Conservation (phyloP, 2,797 vertebrate species). For the Microctenopoma lineatum region DNA sequence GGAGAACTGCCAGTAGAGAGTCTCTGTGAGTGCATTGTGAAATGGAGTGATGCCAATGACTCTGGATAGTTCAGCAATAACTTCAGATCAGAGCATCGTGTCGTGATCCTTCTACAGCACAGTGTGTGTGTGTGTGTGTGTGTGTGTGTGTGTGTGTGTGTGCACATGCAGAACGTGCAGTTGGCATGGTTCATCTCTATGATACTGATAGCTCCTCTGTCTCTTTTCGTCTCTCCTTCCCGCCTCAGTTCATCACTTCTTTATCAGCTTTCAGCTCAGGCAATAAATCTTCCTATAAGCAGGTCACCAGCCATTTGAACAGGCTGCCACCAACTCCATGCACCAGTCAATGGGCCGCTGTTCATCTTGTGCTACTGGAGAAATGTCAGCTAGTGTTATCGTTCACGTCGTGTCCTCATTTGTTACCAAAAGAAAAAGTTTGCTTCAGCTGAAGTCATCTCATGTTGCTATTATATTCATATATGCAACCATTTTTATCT, state of each 20-base stretch:
- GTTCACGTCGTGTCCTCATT: slow-evolving; percentile 1
- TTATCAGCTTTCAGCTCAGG: slow-evolving; percentile 28
- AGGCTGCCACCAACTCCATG: slow-evolving; percentile 15
- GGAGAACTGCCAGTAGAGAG: slow-evolving; percentile 34
- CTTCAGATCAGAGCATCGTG: slow-evolving; percentile 37
- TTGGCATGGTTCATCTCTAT: slow-evolving; percentile 28
- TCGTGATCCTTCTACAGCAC: slow-evolving; percentile 29
- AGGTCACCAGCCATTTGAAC: slow-evolving; percentile 43
- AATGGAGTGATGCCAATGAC: slow-evolving; percentile 54
- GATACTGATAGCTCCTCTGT: slow-evolving; percentile 26
- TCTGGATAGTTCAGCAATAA: slow-evolving; percentile 47
- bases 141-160: slow-evolving; percentile 16
- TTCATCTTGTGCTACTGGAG: slow-evolving; percentile 6
- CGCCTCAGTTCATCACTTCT: slow-evolving; percentile 16
- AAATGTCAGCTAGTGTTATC: slow-evolving; percentile 19
- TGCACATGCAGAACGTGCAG: not conserved
- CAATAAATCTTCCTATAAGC: slow-evolving; percentile 27
- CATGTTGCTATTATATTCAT: not conserved
- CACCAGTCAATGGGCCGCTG: slow-evolving; percentile 14
- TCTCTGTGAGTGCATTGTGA: slow-evolving; percentile 12
- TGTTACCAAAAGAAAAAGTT: not conserved
- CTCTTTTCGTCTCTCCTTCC: slow-evolving; percentile 17
- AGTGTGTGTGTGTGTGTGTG: slow-evolving; percentile 24
- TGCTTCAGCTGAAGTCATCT: slow-evolving; percentile 3
- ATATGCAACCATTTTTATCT: not conserved